Percentiles rank a stretch among this genome's conserved stretches.
Conservation (phyloP, 2,888 invertebrate species). For the Anorthoa munda region DNA sequence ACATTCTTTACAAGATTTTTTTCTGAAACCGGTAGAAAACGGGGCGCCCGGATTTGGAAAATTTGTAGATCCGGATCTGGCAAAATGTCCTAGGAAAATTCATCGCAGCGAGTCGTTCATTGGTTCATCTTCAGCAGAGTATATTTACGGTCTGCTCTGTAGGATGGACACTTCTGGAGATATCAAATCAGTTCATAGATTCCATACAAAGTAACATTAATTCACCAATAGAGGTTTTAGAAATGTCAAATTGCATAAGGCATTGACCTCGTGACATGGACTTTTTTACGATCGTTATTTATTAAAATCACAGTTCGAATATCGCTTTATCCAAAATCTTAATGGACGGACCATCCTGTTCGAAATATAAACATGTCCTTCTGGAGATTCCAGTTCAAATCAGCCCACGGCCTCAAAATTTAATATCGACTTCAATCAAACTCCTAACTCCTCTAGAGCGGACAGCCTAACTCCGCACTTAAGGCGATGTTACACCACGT, state of each 20-base stretch:
- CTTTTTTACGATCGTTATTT: too few species aligned
- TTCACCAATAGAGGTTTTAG: background rate
- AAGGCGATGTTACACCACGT: conserved; percentile 76
- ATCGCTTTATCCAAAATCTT: too few species aligned
- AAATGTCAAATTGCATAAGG: background rate
- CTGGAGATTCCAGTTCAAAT: background rate
- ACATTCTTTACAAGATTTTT: background rate
- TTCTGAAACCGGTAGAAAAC: background rate
- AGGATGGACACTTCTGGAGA: background rate
- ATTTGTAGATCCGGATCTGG: too few species aligned
- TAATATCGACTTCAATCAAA: conserved; percentile 14
- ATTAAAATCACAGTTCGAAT: too few species aligned
- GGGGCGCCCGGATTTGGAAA: too few species aligned
- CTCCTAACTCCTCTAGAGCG: conserved; percentile 22
- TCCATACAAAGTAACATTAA: background rate
- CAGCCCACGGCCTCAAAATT: conserved; percentile 1
- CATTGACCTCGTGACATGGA: background rate
- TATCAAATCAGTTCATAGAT: background rate
- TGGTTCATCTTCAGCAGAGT: background rate
- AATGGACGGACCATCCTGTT: too few species aligned
- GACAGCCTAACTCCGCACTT: conserved; percentile 40
- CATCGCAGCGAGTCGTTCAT: background rate
- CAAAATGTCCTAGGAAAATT: background rate
- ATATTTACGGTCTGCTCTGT: background rate
- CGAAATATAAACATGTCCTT: background rate